Percentiles rank a stretch among this genome's conserved stretches.
phyloP scores from a whole-genome alignment of 92 coral and sea anemone species.

The Parazoanthus atlanticus region DNA sequence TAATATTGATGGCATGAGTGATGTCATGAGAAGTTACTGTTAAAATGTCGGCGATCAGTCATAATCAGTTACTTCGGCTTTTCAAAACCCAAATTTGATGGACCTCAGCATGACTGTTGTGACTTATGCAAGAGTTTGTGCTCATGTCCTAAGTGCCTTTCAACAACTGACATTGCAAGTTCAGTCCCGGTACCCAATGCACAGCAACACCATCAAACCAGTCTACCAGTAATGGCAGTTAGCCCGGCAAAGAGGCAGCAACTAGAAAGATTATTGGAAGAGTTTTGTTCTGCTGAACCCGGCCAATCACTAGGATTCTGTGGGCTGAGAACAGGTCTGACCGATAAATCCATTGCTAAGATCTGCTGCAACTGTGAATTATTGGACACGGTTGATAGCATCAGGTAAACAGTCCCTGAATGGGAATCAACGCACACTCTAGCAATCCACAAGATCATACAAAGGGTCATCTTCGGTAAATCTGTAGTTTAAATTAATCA shows the following conservation, averaged over 20 bases:
- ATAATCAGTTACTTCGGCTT: slow-evolving; percentile 27
- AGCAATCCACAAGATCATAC: slow-evolving; percentile 5
- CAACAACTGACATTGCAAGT: not conserved
- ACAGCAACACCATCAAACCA: too few relatives aligned
- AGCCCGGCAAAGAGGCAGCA: not conserved
- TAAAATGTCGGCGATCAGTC: slow-evolving; percentile 19
- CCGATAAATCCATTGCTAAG: slow-evolving; percentile 9
- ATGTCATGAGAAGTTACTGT: slow-evolving; percentile 30
- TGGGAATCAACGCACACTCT: slow-evolving; percentile 27
- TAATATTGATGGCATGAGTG: slow-evolving; percentile 10
- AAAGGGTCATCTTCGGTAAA: slow-evolving; percentile 2
- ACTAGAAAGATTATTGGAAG: not conserved
- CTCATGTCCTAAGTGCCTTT: not conserved
- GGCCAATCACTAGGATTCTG: not conserved
- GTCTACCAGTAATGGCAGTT: not conserved
- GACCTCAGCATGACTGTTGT: slow-evolving; percentile 31
- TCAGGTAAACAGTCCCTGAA: not conserved
- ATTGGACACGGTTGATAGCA: slow-evolving; percentile 4
- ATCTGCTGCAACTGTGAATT: not conserved
- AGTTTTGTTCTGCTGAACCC: not conserved
- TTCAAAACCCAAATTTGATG: slow-evolving; percentile 10
- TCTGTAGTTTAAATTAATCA: not conserved
- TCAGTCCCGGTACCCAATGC: not conserved
- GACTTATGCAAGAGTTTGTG: slow-evolving; percentile 15
- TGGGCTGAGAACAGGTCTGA: slow-evolving; percentile 34